phyloP scores from a whole-genome alignment of 1,140 invertebrate species.

The Colletes latitarsis region DNA sequence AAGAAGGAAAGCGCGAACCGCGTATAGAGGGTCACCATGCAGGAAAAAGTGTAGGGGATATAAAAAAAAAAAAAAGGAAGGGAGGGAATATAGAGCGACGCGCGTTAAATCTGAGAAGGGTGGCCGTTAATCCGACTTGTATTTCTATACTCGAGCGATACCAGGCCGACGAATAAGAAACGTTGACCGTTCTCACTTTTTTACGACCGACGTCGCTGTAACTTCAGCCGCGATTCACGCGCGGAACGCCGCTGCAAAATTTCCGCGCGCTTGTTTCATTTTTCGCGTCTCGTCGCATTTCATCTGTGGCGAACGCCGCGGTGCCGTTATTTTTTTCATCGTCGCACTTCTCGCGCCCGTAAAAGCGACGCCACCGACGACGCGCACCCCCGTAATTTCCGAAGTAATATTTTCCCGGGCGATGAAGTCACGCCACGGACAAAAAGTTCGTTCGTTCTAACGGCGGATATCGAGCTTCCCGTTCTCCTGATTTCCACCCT shows the following conservation, averaged over 20 bases:
- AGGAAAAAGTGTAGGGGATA: no score
- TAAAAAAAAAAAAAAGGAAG: background rate
- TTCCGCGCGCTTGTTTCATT: background rate
- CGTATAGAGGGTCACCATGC: background rate
- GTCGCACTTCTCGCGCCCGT: constrained; percentile 14
- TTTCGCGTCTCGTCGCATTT: constrained; percentile 20
- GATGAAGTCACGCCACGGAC: constrained; percentile 32
- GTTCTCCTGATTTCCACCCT: background rate
- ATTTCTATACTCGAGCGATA: constrained; percentile 23
- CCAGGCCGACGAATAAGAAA: constrained; percentile 26
- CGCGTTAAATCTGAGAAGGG: constrained; percentile 17
- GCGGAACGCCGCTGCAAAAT: background rate
- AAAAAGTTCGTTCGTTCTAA: constrained; percentile 42
- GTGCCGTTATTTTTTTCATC: constrained; percentile 44
- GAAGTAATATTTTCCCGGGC: constrained; percentile 41
- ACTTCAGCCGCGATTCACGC: constrained; percentile 10
- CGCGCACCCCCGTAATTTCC: constrained; percentile 28
- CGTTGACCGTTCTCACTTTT: constrained; percentile 29
- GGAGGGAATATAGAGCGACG: background rate
- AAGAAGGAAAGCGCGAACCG: background rate
- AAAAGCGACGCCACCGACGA: constrained; percentile 12
- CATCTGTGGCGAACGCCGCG: constrained; percentile 18
- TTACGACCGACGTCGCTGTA: constrained; percentile 10
- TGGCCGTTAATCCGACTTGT: constrained; percentile 29
- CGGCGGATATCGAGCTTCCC: constrained; percentile 14